Base-by-base conservation (phyloP, 2,888 invertebrate genomes). In the Elmis aenea region DNA sequence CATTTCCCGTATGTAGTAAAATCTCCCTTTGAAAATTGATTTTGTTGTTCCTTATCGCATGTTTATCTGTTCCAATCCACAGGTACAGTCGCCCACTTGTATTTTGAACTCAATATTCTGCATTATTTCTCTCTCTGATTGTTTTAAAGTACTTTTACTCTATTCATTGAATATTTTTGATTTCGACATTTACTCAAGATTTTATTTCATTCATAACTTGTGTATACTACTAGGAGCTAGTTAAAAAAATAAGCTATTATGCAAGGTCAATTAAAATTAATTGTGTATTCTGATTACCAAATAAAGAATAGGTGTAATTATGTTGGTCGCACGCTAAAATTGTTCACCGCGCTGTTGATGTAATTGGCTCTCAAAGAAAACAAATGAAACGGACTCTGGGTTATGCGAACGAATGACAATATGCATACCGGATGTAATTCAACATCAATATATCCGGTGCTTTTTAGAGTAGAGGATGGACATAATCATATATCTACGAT, bases 51-150 rank as follows among this genome's bases (percentile, higher is more conserved):
- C 34, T 33, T 35, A 26, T 44, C 28, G 29, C 42, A 33, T 42
- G 42, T 41, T 45, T 44, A 42, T 44, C 33, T 45, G 49, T 52
- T 52, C 48, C 51, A 55, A 59, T 59, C 60, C 55, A 60, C 60
- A 60, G 60, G 60, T 60, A 54, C 44, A 57, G 53, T 51, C 25
- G 51, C 21, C 50, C 59, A 57, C 37, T 23, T 31, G 35, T 31
- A 9, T 34, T 50, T 35, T 26, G 26, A 26, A 37, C 38, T 38
- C 21, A 27, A 25, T 9, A 30, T 23, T 10, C n/a, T n/a, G 32
- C 39, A 33, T 34, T 37, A 37, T 37, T 45, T 35, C 28, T 26
- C 35, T 45, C 48, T 33, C 30, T 41, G 44, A 44, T 42, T 50
- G 46, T 38, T 48, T 51, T 50, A 45, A 46, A 50, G 48, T 45